Conservation (phyloP, 1,140 invertebrate genomes). For the Nylanderia fulva region DNA sequence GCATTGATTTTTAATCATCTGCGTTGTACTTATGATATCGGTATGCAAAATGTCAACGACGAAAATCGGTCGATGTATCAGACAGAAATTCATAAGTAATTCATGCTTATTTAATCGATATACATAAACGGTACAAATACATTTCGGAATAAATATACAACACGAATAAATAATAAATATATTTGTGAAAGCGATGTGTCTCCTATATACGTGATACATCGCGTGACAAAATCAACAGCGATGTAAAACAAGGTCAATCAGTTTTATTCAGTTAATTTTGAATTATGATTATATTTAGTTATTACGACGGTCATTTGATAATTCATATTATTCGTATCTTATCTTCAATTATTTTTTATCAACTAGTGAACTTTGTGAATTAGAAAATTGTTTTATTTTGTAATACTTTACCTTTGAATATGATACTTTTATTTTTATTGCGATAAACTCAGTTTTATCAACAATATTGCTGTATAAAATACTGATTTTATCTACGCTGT, state of each 20-base stretch:
- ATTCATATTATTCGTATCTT: neutral
- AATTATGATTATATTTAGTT: constrained; percentile 23
- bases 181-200: neutral
- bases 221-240: constrained; percentile 17
- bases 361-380: neutral
- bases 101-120: constrained; percentile 5
- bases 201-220: no score
- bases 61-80: neutral
- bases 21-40: neutral
- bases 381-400: neutral
- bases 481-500: constrained; percentile 13
- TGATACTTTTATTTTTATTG: neutral
- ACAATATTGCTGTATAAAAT: constrained; percentile 17
- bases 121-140: neutral
- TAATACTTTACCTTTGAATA: neutral
- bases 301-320: neutral
- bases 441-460: neutral
- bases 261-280: neutral
- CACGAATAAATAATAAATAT: neutral
- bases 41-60: constrained; percentile 34
- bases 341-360: neutral
- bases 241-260: neutral
- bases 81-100: constrained; percentile 9
- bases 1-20: constrained; percentile 63
- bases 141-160: neutral